Conservation (phyloP, 2,888 invertebrate species). For the Parascotia fuliginaria region DNA sequence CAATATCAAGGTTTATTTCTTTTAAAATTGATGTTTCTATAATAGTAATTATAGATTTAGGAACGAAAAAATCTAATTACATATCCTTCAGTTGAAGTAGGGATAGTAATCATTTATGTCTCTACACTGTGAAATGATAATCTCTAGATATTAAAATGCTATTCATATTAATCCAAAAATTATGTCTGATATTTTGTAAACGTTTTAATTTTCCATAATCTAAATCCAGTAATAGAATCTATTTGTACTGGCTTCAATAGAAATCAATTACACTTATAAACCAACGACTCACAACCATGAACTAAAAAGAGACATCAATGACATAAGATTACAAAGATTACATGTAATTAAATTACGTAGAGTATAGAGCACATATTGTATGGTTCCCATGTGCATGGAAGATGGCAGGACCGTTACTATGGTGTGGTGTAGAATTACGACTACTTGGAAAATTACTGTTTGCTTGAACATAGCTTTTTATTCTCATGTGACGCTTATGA, state of each 20-base stretch:
- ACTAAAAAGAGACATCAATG: conserved; percentile 41
- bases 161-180: too few relatives aligned
- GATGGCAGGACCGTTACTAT: conserved; percentile 74
- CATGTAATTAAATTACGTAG: conserved; percentile 40
- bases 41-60: too few relatives aligned
- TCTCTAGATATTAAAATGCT: too few relatives aligned
- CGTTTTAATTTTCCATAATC: too few relatives aligned
- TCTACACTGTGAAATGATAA: too few relatives aligned
- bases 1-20: not conserved
- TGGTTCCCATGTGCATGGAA: conserved; percentile 70
- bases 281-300: conserved; percentile 26
- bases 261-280: not conserved
- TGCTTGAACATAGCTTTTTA: conserved; percentile 32
- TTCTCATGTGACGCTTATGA: conserved; percentile 40
- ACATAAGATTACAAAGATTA: conserved; percentile 43
- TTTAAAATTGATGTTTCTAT: too few relatives aligned
- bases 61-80: too few relatives aligned
- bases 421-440: conserved; percentile 39
- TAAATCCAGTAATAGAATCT: too few relatives aligned
- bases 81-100: too few relatives aligned
- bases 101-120: too few relatives aligned
- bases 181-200: too few relatives aligned
- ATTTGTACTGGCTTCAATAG: too few relatives aligned
- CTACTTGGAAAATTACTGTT: conserved; percentile 47
- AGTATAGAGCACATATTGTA: conserved; percentile 29